Evolutionary conservation across 2,113 vertebrate species (phyloP), one percentile per base, ranked within the genome.

Genomic region (Spilogale gracilis): DNA sequence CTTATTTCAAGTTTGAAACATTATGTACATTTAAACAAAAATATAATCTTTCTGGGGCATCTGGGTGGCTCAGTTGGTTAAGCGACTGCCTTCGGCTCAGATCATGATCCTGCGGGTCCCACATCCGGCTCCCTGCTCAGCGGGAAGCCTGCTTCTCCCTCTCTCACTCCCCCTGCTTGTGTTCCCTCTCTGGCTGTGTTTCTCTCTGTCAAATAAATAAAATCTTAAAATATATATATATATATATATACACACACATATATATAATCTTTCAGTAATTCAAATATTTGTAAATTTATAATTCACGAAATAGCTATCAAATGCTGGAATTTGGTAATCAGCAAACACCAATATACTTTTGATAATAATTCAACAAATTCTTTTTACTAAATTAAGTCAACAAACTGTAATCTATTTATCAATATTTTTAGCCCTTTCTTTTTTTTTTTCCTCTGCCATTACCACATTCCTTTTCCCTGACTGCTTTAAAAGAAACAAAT

Each of bases 1-100:
- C 80, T 96, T 20, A 91, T n/a, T 63, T 56, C 63, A 94, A 67
- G 7, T 38, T 78, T 63, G 23, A 92, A 94, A 85, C 8, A 45
- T 60, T 85, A 89, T 27, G 76, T 38, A 48, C 43, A 60, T 50
- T 67, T 27, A 71, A 60, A 52, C 14, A 88, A 71, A 43, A 78
- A 76, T 20, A 10, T 48, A 54, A 38, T 38, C 38, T 38, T 38
- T 38, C 38, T 38, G 38, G 38, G 38, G 38, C 38, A 38, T 38
- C 38, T 38, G 38, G 38, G 38, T 38, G 38, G 38, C 38, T 38
- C 38, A 38, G 38, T 38, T 38, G 38, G 38, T 38, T 38, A 38
- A 38, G 38, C 38, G 38, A 38, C 38, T 38, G 38, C 38, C 38
- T 38, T 38, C 38, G 38, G 38, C 38, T 38, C 38, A 38, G 38